phyloP scores from a whole-genome alignment of 2,797 vertebrate species.

The Cyprinella venusta region DNA sequence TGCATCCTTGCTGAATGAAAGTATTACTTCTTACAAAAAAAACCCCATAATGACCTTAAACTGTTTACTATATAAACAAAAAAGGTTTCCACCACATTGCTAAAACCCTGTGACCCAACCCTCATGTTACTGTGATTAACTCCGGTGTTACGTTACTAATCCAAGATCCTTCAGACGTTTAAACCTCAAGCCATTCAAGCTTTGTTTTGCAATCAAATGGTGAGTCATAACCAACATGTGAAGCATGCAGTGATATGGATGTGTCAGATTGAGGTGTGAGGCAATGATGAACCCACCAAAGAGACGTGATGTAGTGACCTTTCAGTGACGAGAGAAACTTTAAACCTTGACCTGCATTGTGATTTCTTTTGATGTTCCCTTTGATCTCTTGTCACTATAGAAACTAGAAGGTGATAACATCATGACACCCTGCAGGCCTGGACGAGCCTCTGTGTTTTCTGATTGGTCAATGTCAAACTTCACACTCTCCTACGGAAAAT shows the following conservation, averaged over 20 bases:
- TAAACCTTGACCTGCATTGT: constrained; percentile 45
- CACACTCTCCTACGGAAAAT: not conserved
- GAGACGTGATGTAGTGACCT: constrained; percentile 42
- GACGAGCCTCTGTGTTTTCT: constrained; percentile 23
- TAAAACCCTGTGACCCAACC: constrained; percentile 4
- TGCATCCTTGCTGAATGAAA: not conserved
- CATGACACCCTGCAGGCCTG: constrained; percentile 36
- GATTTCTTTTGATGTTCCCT: constrained; percentile 55
- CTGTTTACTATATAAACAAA: not conserved
- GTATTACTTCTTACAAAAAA: not conserved
- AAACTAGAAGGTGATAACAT: constrained; percentile 48
- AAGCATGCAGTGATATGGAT: not conserved
- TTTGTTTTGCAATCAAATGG: constrained; percentile 25
- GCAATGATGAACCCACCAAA: constrained; percentile 22
- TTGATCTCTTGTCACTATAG: constrained; percentile 57
- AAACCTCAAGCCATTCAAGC: constrained; percentile 11
- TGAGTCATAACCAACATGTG: constrained; percentile 22
- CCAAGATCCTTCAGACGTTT: not conserved
- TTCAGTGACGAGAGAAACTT: constrained; percentile 42
- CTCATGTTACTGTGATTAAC: constrained; percentile 12
- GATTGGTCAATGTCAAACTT: constrained; percentile 9
- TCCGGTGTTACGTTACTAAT: constrained; percentile 5
- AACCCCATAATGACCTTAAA: not conserved
- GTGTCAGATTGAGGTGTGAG: not conserved
- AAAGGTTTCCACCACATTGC: not conserved